Base-by-base conservation (phyloP, 2,888 invertebrate genomes). In the Pantelozetes paolii region DNA sequence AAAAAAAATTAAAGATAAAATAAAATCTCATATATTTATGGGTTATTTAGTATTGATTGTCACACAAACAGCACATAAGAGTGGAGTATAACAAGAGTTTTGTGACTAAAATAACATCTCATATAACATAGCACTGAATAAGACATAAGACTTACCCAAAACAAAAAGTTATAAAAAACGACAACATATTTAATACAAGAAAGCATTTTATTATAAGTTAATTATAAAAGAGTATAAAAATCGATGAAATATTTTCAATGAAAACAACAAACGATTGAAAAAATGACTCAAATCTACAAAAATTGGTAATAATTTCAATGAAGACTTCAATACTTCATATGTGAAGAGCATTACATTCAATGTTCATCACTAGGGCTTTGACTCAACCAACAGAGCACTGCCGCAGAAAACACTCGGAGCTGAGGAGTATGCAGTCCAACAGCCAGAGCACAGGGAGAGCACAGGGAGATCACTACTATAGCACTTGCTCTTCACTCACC, bases 121-220 rank as follows among this genome's bases (percentile, higher is more conserved):
- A n/a, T n/a, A n/a, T n/a, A n/a, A n/a, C n/a, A n/a, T n/a, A n/a
- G n/a, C n/a, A n/a, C n/a, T n/a, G n/a, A n/a, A n/a, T n/a, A 32
- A 40, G 36, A 30, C 2, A 64, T 42, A 62, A 67, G 71, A 82
- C 88, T 88, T 84, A 90, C 90, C 88, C 88, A 86, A 84, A 89
- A 89, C 81, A 90, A 84, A 75, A 89, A 84, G 82, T 89, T 90
- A 79, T 89, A 86, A 77, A 89, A 82, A 77, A 90, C 87, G 79
- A 90, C 86, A 79, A 89, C 84, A 59, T 77, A 78, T 73, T 78
- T 78, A 64, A 75, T 64, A 72, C 62, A 77, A n/a, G 50, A 71
- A 20, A 74, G 69, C 70, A 70, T 75, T 77, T 20, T 54, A 6
- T 50, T 6, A 20, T n/a, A 8, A 45, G 18, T 45, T n/a, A 3